Evolutionary conservation across 2,113 vertebrate genomes (phyloP).

Genomic region (Beaufortia kweichowensis): DNA sequence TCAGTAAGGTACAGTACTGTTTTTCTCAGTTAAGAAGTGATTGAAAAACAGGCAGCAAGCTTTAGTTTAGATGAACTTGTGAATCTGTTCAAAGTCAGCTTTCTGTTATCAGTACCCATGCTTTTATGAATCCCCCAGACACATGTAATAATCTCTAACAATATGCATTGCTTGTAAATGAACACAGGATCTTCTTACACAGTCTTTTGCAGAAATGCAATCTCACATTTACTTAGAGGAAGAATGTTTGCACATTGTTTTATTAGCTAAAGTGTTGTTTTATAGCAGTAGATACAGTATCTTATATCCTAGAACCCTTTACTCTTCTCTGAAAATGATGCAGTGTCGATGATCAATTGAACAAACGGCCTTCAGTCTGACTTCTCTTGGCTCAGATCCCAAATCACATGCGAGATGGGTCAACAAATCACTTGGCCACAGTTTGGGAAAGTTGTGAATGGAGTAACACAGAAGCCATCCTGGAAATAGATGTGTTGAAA

Average conservation of each 20-base stretch:
- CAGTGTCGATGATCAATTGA: background rate
- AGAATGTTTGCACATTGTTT: background rate
- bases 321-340: background rate
- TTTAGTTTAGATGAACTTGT: background rate
- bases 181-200: background rate
- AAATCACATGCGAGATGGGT: background rate
- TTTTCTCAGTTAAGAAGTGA: background rate
- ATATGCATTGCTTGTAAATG: background rate
- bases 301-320: background rate
- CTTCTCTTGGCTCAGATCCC: background rate
- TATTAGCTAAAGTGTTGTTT: background rate
- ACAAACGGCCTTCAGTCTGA: background rate
- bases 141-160: background rate
- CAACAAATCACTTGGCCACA: slow-evolving; percentile 20
- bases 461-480: background rate
- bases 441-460: background rate
- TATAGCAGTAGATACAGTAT: background rate
- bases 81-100: background rate
- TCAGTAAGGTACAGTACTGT: background rate
- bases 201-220: background rate
- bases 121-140: background rate
- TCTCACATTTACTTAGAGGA: background rate
- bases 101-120: background rate
- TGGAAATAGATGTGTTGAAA: background rate
- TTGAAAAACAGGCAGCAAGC: background rate